Evolutionary conservation across 2,888 invertebrate species (phyloP), one percentile per base, ranked within the genome.

Genomic region (Xylocampa areola): DNA sequence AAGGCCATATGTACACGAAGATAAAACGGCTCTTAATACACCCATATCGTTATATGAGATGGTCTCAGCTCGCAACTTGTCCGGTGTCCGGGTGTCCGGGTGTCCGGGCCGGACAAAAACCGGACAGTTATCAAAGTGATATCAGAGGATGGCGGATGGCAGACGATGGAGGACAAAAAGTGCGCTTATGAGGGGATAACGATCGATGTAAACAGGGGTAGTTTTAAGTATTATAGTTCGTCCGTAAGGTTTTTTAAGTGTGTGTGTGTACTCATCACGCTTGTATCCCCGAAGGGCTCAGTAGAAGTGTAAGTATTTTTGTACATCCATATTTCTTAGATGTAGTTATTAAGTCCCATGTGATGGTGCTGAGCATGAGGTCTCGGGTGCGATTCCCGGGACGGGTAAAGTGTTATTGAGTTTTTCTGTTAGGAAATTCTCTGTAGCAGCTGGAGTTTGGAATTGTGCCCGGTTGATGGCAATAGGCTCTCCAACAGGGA

Each of bases 51-150:
- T 60, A 55, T 52, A 61, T 57, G 54, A 39, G 64, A 52, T 32
- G 32, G 49, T 44, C 50, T 43, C 67, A 71, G 66, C 39, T 55
- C 48, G 57, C 62, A 71, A 74, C 36, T 58, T 69, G 65, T 73
- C 50, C 63, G 50, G 66, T 13, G 45, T 33, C 35, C 35, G 17
- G n/a, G n/a, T n/a, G n/a, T n/a, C n/a, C n/a, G n/a, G n/a, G n/a
- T n/a, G n/a, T n/a, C n/a, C n/a, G n/a, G n/a, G 14, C 37, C 48
- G 55, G 64, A 54, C 72, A 79, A 80, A 80, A 81, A 77, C 60
- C 55, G 39, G 68, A 64, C 61, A 74, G 74, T 72, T 77, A 80
- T 80, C 79, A 79, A 81, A 80, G 61, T 80, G 71, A 70, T 79
- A 77, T 81, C 68, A 78, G 69, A 50, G 54, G 44, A 53, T 10